phyloP scores from a whole-genome alignment of 2,113 vertebrate genomes.

The Pelmatolapia mariae region DNA sequence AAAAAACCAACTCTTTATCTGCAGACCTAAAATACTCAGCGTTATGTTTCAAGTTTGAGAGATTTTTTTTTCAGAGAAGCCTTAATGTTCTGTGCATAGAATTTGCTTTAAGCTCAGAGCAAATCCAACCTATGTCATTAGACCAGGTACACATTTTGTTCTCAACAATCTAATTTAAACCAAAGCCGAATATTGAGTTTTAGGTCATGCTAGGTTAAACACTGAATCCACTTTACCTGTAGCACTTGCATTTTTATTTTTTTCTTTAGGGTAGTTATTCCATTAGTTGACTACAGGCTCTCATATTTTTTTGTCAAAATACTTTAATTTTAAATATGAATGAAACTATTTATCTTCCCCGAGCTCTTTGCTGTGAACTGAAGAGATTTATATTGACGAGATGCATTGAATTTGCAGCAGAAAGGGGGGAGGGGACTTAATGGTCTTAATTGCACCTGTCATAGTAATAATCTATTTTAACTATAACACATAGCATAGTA shows the following conservation, averaged over 20 bases:
- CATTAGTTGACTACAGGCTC: conserved; percentile 29
- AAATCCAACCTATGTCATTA: background rate
- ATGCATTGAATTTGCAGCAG: background rate
- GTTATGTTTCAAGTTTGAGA: background rate
- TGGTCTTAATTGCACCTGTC: conserved; percentile 18
- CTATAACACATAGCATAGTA: conserved; percentile 48
- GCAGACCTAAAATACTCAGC: conserved; percentile 19
- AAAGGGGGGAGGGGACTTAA: background rate
- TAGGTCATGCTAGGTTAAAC: conserved; percentile 14
- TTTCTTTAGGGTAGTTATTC: background rate
- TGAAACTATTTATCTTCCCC: conserved; percentile 37
- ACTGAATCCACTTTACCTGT: conserved; percentile 53
- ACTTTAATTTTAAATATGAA: conserved; percentile 20
- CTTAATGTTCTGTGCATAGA: conserved; percentile 40
- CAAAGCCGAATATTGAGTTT: conserved; percentile 49
- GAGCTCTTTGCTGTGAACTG: conserved; percentile 15
- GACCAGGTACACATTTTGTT: conserved; percentile 8
- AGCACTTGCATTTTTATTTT: conserved; percentile 25
- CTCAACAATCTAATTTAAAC: conserved; percentile 49
- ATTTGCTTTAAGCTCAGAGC: conserved; percentile 24
- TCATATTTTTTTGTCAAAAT: background rate
- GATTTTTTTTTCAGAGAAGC: conserved; percentile 36
- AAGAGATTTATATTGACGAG: background rate
- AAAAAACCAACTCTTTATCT: background rate
- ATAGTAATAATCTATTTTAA: conserved; percentile 62